Base-by-base conservation (phyloP, 2,797 vertebrate species). In the Chelmon rostratus region DNA sequence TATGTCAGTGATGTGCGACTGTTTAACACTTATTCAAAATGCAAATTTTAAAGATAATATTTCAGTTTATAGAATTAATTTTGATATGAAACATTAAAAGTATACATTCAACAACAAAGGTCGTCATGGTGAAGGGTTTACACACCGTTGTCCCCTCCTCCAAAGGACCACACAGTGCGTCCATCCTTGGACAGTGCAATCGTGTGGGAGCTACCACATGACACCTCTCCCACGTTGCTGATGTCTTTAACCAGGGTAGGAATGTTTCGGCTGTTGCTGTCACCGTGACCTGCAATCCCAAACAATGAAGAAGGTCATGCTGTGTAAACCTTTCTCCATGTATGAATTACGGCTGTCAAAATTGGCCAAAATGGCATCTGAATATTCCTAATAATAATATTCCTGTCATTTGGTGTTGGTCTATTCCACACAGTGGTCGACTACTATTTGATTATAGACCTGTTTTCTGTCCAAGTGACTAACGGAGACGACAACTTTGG, bases 231-330 rank as follows among this genome's bases (percentile, higher is more conserved):
- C 47, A 96, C 96, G 1, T 96, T 95, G 56, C 95, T 96, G 86
- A 96, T 95, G 93, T 96, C 96, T 91, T 96, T 96, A 23, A 96
- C 96, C 66, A 96, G 91, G 25, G 96, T 95, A 18, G 96, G 95
- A 81, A 96, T 94, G 74, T 96, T 96, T 38, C 96, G 86, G 81
- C 96, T 96, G 94, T 96, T 96, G 89, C 96, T 96, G 93, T 96
- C 96, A 31, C 96, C 96, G 16, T 96, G 96, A 81, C 96, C 96
- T 96, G 79, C 8, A 25, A 5, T 33, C 19, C n/a, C 28, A 66
- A 1, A 66, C 49, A 33, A 73, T 33, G 4, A 73, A 28, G 76
- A 47, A 33, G 19, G 18, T 54, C 59, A 25, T 28, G 8, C 19
- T 33, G 42, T 68, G 35, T 3, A 64, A 37, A n/a, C 38, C 1